Evolutionary conservation across 2,888 invertebrate genomes (phyloP).

Genomic region (Ophion ellenae): DNA sequence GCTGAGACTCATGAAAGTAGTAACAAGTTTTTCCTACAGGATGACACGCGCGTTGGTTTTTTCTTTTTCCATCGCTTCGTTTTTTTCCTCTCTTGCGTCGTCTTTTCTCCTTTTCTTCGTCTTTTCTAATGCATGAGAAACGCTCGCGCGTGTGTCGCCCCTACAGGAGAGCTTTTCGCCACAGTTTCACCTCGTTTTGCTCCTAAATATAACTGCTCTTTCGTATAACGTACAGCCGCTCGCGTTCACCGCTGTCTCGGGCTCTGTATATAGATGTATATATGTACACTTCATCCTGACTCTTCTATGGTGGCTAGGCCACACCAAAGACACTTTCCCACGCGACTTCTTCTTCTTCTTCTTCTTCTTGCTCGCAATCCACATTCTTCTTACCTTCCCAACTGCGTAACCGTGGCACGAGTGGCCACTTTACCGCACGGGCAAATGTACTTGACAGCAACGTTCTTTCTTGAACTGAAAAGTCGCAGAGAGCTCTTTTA

Average conservation of each 20-base stretch:
- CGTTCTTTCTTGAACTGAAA: conserved; percentile 42
- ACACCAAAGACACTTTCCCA: conserved; percentile 45
- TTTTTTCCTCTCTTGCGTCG: conserved; percentile 16
- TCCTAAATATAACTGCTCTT: conserved; percentile 10
- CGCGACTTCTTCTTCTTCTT: conserved; percentile 38
- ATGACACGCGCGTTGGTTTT: conserved; percentile 22
- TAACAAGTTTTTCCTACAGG: conserved; percentile 76
- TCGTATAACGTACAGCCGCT: conserved; percentile 12
- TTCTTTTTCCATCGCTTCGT: conserved; percentile 7
- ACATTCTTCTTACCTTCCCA: conserved; percentile 49
- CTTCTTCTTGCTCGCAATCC: conserved; percentile 19
- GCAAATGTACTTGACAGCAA: conserved; percentile 69
- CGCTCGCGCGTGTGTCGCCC: conserved; percentile 40
- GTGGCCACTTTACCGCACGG: conserved; percentile 71
- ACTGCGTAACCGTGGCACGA: conserved; percentile 65
- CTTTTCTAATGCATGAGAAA: conserved; percentile 38
- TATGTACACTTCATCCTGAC: conserved; percentile 25
- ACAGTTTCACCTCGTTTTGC: conserved; percentile 40
- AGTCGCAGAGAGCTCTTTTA: conserved; percentile 36
- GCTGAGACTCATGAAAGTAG: conserved; percentile 74
- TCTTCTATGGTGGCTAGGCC: conserved; percentile 30
- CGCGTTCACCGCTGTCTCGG: conserved; percentile 14
- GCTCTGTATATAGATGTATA: background rate
- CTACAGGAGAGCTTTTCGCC: conserved; percentile 38
- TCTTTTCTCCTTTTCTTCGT: conserved; percentile 18